A percentile compares a stretch with the other conserved stretches of the same genome.
These are phyloP conservation scores for Chaetoderma sp. DNA, from an alignment of 2,888 invertebrate species.

Conservation along the genomic window DNA sequence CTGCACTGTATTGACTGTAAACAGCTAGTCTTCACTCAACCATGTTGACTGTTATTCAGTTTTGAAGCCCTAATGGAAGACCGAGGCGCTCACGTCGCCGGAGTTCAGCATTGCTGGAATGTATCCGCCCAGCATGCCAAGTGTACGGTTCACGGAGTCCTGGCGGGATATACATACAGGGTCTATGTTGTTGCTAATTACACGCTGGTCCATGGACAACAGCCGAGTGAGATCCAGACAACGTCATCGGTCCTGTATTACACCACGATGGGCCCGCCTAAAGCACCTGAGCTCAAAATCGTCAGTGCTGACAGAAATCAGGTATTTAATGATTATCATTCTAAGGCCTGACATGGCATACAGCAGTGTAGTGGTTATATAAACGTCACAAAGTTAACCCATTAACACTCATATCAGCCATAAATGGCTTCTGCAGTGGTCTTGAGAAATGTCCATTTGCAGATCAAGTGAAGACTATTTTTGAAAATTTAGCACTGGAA, in stretches of 20 bases:
- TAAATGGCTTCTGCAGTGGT: too few relatives aligned
- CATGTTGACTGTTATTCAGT: conserved; percentile 44
- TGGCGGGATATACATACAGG: conserved; percentile 38
- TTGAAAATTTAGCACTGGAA: too few relatives aligned
- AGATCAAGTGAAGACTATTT: too few relatives aligned
- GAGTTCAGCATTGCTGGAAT: conserved; percentile 68
- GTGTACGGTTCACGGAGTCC: conserved; percentile 58
- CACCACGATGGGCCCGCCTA: conserved; percentile 65
- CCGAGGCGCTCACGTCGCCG: conserved; percentile 53
- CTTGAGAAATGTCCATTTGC: too few relatives aligned
- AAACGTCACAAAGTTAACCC: too few relatives aligned
- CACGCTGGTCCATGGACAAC: conserved; percentile 54
- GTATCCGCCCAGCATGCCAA: conserved; percentile 43
- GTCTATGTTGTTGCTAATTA: conserved; percentile 67
- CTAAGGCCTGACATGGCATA: neutral
- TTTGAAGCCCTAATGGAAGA: conserved; percentile 66
- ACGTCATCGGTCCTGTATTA: conserved; percentile 63
- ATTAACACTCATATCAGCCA: too few relatives aligned
- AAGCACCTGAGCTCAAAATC: conserved; percentile 55
- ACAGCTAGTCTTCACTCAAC: too few relatives aligned
- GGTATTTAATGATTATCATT: conserved; percentile 51
- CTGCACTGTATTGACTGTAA: too few relatives aligned
- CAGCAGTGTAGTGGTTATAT: neutral
- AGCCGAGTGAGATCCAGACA: conserved; percentile 64
- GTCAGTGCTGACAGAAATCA: conserved; percentile 58